Base-by-base conservation (phyloP, 2,888 invertebrate species). In the Andrena hattorfiana region DNA sequence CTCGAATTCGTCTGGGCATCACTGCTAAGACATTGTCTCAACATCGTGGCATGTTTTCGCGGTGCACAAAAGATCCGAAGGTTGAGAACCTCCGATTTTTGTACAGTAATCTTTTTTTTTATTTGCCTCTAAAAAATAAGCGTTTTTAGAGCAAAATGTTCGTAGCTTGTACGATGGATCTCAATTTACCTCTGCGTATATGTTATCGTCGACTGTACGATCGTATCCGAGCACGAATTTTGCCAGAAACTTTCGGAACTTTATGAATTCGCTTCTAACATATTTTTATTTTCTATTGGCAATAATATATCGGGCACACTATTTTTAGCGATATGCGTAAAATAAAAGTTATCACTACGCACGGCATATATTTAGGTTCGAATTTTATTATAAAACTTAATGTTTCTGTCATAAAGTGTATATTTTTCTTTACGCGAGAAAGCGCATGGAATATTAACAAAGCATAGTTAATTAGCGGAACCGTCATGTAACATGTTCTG, bases 51-150 rank as follows among this genome's bases (percentile, higher is more conserved):
- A 87, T 82, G 85, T 80, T 75, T 75, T 64, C 79, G 63, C 81
- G 60, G 68, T 81, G 84, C 79, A 83, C 68, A 69, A 84, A 73
- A 73, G 81, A 85, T 77, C 84, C 74, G 28, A 85, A 89, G 89
- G 90, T 92, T 91, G 92, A 92, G 91, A 92, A 92, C 91, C 90
- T 72, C 84, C 81, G 84, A 84, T 84, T 91, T 89, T 91, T 91
- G 80, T 81, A 81, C 62, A 70, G 84, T 81, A 81, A 80, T 85
- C 60, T 82, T 79, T 84, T 79, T 84, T 83, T 67, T 77, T 75
- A 60, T 78, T 56, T 60, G 16, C n/a, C 67, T 10, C 2, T 67
- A 54, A 62, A 71, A 69, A 69, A 75, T n/a, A 71, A 77, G 54
- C 42, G 1, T 42, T 75, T 64, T 72, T 62, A 23, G n/a, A 74